These are phyloP conservation scores for Peribatodes rhomboidaria DNA, from an alignment of 2,888 invertebrate genomes.

Conservation along the genomic window DNA sequence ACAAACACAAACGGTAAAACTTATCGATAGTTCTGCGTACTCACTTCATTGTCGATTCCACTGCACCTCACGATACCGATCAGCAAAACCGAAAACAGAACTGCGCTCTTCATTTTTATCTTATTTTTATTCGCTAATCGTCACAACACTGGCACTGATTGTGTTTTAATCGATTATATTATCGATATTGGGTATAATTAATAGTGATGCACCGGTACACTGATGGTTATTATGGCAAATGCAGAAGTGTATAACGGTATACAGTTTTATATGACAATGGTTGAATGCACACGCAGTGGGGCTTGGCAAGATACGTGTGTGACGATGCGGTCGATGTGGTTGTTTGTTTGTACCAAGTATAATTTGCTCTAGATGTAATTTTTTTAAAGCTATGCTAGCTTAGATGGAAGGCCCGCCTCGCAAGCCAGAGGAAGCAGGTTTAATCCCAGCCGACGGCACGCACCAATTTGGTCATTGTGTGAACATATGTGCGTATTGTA, in stretches of 20 bases:
- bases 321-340: not conserved
- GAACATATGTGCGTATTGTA: too few relatives aligned
- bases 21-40: slow-evolving; percentile 27
- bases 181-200: slow-evolving; percentile 28
- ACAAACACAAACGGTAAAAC: too few relatives aligned
- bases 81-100: slow-evolving; percentile 72
- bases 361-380: not conserved
- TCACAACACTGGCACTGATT: slow-evolving; percentile 74
- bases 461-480: too few relatives aligned
- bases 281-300: slow-evolving; percentile 70
- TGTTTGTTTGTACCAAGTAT: slow-evolving; percentile 13
- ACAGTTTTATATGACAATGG: slow-evolving; percentile 76
- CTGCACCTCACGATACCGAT: slow-evolving; percentile 74
- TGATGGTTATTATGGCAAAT: slow-evolving; percentile 69
- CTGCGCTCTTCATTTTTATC: slow-evolving; percentile 71
- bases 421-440: too few relatives aligned
- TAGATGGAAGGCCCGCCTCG: too few relatives aligned
- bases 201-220: slow-evolving; percentile 38
- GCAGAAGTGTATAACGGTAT: slow-evolving; percentile 63
- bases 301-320: slow-evolving; percentile 40
- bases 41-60: slow-evolving; percentile 77
- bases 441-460: too few relatives aligned
- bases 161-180: slow-evolving; percentile 32
- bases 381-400: too few relatives aligned
- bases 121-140: slow-evolving; percentile 44